A percentile compares a stretch with the other conserved stretches of the same genome.
phyloP scores from a whole-genome alignment of 2,888 invertebrate species.

The Linyphia triangularis region DNA sequence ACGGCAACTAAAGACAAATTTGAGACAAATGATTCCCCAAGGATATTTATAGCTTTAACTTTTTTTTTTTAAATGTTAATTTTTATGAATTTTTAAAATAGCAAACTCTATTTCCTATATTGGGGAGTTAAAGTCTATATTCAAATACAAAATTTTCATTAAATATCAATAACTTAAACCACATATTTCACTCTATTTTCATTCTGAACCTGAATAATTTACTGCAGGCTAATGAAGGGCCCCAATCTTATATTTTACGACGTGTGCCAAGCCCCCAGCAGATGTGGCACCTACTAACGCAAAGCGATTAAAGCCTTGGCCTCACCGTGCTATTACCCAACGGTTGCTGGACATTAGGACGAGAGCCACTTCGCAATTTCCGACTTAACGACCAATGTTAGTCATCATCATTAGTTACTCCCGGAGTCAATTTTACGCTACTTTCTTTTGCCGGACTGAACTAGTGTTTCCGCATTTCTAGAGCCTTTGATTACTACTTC shows the following conservation, averaged over 20 bases:
- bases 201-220: too few relatives aligned
- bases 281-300: constrained; percentile 39
- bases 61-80: too few relatives aligned
- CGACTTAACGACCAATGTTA: constrained; percentile 38
- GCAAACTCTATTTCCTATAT: too few relatives aligned
- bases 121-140: too few relatives aligned
- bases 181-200: too few relatives aligned
- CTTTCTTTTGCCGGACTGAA: constrained; percentile 40
- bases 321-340: constrained; percentile 25
- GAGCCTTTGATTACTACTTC: constrained; percentile 4
- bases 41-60: too few relatives aligned
- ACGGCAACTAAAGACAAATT: too few relatives aligned
- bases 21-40: too few relatives aligned
- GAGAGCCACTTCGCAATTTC: constrained; percentile 50
- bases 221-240: neutral
- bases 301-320: constrained; percentile 18
- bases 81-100: too few relatives aligned
- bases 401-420: constrained; percentile 62
- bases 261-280: neutral
- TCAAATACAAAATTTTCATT: too few relatives aligned
- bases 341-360: constrained; percentile 57
- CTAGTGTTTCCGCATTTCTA: constrained; percentile 16
- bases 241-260: neutral
- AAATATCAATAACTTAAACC: too few relatives aligned
- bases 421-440: constrained; percentile 59